Percentiles rank a stretch among this genome's conserved stretches.
Conservation (phyloP, 2,113 vertebrate species). For the Galeopterus variegatus region DNA sequence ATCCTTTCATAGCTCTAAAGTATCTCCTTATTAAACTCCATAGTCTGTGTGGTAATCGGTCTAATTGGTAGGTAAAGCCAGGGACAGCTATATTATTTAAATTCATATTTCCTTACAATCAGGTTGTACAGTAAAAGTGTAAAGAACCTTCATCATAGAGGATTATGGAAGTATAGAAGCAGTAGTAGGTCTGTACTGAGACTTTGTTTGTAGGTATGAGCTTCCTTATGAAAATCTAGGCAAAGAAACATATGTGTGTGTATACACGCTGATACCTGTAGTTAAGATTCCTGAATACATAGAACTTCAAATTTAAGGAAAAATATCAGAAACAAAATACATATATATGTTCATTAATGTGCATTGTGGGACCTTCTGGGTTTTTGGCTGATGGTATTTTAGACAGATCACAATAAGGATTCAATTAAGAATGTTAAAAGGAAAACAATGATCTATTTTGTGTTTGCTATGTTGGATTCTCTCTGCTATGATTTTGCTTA, state of each 20-base stretch:
- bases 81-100: background rate
- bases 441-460: background rate
- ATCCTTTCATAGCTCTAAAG: background rate
- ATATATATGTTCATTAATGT: background rate
- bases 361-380: background rate
- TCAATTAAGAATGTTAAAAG: background rate
- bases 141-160: background rate
- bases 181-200: background rate
- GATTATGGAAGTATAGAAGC: background rate
- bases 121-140: background rate
- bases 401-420: background rate
- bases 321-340: background rate
- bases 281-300: background rate
- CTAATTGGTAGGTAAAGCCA: background rate
- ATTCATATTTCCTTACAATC: background rate
- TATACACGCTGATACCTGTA: background rate
- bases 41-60: background rate
- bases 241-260: background rate
- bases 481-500: background rate
- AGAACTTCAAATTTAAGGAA: background rate
- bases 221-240: background rate
- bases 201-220: background rate
- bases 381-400: background rate
- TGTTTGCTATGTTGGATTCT: background rate
- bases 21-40: background rate